Evolutionary conservation across 2,113 vertebrate species (phyloP).

Genomic region (Nicator chloris): DNA sequence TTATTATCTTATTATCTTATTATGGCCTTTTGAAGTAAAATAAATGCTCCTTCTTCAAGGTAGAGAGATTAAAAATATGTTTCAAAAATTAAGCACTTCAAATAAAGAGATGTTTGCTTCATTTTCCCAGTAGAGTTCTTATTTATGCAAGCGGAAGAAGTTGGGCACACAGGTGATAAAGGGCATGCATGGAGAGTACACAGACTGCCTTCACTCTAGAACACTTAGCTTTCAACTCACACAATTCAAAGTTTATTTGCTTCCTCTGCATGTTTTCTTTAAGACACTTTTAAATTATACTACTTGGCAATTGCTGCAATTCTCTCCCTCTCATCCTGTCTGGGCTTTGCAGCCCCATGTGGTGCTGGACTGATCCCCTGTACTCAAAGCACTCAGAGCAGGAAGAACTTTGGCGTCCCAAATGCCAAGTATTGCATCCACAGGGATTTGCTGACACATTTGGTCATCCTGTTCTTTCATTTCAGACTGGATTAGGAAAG

Average conservation of each 20-base stretch:
- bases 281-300: not conserved
- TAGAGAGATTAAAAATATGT: not conserved
- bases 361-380: not conserved
- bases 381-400: accelerated
- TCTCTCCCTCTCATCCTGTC: not conserved
- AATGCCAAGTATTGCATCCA: not conserved
- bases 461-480: not conserved
- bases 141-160: not conserved
- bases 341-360: not conserved
- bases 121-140: not conserved
- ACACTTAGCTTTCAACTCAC: not conserved
- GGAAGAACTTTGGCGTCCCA: not conserved
- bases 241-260: not conserved
- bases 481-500: not conserved
- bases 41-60: not conserved
- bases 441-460: not conserved
- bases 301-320: not conserved
- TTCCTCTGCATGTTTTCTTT: not conserved
- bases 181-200: not conserved
- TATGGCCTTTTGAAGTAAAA: not conserved
- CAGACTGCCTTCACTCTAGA: not conserved
- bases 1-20: not conserved
- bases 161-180: not conserved
- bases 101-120: not conserved
- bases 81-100: not conserved